These are phyloP conservation scores for Raja brachyura DNA, from an alignment of 2,113 vertebrate species.

Conservation along the genomic window DNA sequence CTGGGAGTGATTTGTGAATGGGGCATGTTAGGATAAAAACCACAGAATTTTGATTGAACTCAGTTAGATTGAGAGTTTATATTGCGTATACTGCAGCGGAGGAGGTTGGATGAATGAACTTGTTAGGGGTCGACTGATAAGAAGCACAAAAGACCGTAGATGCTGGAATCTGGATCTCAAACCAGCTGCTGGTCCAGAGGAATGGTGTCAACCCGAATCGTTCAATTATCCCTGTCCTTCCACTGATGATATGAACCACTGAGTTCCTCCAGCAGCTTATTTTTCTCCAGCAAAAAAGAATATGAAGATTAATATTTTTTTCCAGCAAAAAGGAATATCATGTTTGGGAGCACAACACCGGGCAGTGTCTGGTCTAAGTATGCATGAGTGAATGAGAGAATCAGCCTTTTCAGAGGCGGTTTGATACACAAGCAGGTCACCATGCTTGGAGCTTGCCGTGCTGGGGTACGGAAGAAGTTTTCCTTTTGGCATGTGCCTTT, in stretches of 20 bases:
- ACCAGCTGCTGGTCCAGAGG: too few species aligned
- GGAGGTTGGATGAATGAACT: too few species aligned
- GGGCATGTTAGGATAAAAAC: neutral
- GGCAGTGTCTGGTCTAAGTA: neutral
- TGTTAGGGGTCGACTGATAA: neutral
- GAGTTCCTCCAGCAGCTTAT: too few species aligned
- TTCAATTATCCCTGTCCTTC: too few species aligned
- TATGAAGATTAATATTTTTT: too few species aligned
- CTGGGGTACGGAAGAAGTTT: neutral
- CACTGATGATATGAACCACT: too few species aligned
- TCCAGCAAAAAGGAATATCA: too few species aligned
- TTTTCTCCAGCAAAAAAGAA: neutral
- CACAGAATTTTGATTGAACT: neutral
- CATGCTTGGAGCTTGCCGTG: neutral
- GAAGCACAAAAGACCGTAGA: too few species aligned
- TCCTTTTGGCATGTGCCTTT: neutral
- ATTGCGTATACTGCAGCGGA: neutral
- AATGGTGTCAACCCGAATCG: too few species aligned
- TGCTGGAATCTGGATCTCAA: too few species aligned
- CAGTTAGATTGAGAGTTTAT: neutral
- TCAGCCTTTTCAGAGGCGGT: neutral
- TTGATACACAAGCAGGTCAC: neutral
- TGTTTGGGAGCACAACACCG: neutral
- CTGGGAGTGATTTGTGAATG: neutral
- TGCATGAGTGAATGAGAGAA: neutral